These are phyloP conservation scores for Xenopus tropicalis DNA, from an alignment of 2,113 vertebrate species.

Conservation along the genomic window UCB_Xtro_10.0 CM004450.2:39244001-39244500, in stretches of 20 bases:
- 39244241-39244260: conserved; percentile 25
- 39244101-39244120: background rate
- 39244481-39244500: conserved; percentile 1
- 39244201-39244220: background rate
- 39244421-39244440: background rate
- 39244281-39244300: background rate
- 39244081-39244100: background rate
- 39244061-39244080: too few relatives aligned
- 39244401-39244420: background rate
- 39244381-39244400: background rate
- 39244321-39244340: background rate
- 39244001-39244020: background rate
- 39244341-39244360: background rate
- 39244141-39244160: background rate
- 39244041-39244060: background rate
- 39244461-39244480: background rate
- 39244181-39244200: background rate
- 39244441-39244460: background rate
- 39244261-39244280: conserved; percentile 37
- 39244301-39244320: background rate
- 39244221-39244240: background rate
- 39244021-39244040: background rate
- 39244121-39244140: background rate
- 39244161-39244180: too few relatives aligned
- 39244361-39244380: background rate